Evolutionary conservation across 2,113 vertebrate species (phyloP).

Genomic region (Chitala chitala): DNA sequence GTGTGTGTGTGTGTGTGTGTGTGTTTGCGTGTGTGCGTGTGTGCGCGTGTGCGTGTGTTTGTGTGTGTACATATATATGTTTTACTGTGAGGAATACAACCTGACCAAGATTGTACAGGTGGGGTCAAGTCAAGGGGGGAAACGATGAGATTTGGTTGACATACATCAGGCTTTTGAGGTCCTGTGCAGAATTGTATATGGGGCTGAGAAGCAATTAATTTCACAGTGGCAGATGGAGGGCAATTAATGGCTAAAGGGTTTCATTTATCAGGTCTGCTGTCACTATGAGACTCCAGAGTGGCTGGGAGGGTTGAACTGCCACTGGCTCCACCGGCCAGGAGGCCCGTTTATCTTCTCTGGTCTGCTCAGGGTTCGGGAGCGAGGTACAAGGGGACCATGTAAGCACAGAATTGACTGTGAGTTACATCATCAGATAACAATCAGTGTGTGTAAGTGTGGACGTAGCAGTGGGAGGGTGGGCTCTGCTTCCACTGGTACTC

Average conservation of each 20-base stretch:
- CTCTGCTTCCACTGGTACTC: background rate
- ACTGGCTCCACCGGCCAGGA: background rate
- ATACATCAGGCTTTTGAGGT: conserved; percentile 11
- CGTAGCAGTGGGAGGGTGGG: background rate
- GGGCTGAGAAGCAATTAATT: conserved; percentile 33
- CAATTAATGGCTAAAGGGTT: conserved; percentile 36
- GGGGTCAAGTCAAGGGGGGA: background rate
- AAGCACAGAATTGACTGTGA: background rate
- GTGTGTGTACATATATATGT: no score
- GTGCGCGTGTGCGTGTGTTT: no score
- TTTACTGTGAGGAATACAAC: background rate
- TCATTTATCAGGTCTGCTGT: conserved; percentile 33
- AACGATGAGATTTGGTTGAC: background rate
- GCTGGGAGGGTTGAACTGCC: conserved; percentile 14
- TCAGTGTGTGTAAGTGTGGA: background rate
- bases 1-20: conserved; percentile 1
- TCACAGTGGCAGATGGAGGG: conserved; percentile 44
- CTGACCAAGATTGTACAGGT: conserved; percentile 13
- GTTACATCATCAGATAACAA: background rate
- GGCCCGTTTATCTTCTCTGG: conserved; percentile 8
- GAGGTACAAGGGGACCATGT: background rate
- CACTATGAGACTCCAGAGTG: conserved; percentile 14
- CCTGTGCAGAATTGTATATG: conserved; percentile 5
- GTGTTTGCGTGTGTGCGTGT: conserved; percentile 2
- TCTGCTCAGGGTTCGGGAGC: background rate